These are phyloP conservation scores for Pantherophis guttatus DNA, from an alignment of 2,113 vertebrate genomes.

Conservation along the genomic window DNA sequence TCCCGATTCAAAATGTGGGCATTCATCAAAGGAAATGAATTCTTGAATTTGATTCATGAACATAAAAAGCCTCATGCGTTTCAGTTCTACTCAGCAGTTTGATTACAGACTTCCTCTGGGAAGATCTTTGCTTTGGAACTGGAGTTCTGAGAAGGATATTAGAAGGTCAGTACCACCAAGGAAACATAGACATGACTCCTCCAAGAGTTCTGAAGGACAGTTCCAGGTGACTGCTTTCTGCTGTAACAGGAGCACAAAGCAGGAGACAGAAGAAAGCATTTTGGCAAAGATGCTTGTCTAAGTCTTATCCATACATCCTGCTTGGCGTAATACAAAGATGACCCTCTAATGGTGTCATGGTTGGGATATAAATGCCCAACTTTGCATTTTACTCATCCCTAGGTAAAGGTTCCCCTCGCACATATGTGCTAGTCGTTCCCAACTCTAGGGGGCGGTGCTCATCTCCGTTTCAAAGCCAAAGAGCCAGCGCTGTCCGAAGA, in stretches of 20 bases:
- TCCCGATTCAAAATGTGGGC: conserved; percentile 28
- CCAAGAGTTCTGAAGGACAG: background rate
- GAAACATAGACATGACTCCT: background rate
- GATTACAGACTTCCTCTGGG: conserved; percentile 31
- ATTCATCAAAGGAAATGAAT: conserved; percentile 40
- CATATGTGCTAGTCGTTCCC: too few species aligned
- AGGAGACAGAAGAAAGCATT: background rate
- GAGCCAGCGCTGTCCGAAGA: too few species aligned
- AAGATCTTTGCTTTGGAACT: conserved; percentile 11
- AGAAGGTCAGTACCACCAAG: conserved; percentile 14
- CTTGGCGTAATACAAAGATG: background rate
- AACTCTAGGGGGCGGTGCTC: too few species aligned
- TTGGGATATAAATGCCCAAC: background rate
- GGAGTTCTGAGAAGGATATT: conserved; percentile 23
- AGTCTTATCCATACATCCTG: background rate
- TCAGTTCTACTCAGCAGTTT: conserved; percentile 34
- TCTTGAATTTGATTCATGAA: conserved; percentile 37
- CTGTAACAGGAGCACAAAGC: too few species aligned
- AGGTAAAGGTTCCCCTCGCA: too few species aligned
- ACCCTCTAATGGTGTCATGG: background rate
- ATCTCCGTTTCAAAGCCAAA: too few species aligned
- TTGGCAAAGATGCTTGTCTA: background rate
- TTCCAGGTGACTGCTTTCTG: background rate
- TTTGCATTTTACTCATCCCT: background rate
- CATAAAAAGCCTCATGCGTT: conserved; percentile 33